Evolutionary conservation across 1,140 invertebrate genomes (phyloP), one percentile per base, ranked within the genome.

Genomic region (Paramacrobiotus metropolitanus): DNA sequence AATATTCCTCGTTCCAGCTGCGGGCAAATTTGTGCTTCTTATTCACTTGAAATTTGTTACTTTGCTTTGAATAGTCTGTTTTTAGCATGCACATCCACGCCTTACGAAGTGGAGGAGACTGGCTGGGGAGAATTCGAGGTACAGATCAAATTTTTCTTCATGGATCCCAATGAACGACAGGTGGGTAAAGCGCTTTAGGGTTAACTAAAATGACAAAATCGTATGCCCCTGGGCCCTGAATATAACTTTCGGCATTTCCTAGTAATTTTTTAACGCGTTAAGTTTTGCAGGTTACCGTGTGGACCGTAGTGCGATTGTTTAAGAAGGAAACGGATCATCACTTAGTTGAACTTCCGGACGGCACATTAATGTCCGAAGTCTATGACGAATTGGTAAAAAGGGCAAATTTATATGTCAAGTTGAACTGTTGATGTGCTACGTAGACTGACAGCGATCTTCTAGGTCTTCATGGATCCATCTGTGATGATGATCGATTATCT

Each of bases 101-200:
- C 94, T 0, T 99, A 94, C 72, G 91, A 97, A 78, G 81, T 99
- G 0, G 90, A 84, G 0, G 95, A 99, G 76, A 98, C 94, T 60
- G 95, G 94, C 1, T 99, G 95, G 94, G 95, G 95, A 68, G 95
- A 99, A 76, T 99, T 99, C 76, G 95, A 98, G 75, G 86, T 98
- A 66, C 84, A 90, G 29, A 96, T 98, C 24, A 96, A 97, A 73
- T 89, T 99, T 62, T 92, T 90, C 74, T 98, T 98, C 69, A 82
- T 89, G 69, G 95, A 99, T 78, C 85, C 87, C 2, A 93, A 91
- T 72, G 94, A 96, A 75, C 77, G 87, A 75, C 85, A 87, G 30
- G 91, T 91, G 74, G 82, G 79, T 80, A 59, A 44, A 61, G n/a
- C n/a, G n/a, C n/a, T n/a, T n/a, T n/a, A n/a, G n/a, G n/a, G n/a